Evolutionary conservation across 2,113 vertebrate genomes (phyloP), one percentile per base, ranked within the genome.

Genomic region (Nothobranchius kuhntae): DNA sequence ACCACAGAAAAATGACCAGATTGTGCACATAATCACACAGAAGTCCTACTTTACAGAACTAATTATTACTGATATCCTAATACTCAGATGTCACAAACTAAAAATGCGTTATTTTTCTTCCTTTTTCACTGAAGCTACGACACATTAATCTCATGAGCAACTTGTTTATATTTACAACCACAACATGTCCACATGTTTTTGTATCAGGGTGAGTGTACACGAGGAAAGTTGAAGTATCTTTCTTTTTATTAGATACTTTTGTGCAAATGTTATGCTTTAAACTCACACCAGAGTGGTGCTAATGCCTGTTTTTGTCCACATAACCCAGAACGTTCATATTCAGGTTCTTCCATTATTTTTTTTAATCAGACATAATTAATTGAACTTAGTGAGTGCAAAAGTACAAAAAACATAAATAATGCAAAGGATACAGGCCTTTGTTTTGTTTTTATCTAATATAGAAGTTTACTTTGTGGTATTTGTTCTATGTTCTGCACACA

Each of bases 181-280:
- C 45, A 46, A 58, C 67, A 52, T 67, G 58, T 71, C 60, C 71
- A 68, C 61, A 78, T 71, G 75, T 57, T 53, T 77, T 40, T 70
- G 44, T 55, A 59, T 54, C 51, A 83, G 73, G 45, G 45, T 62
- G 64, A 70, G 59, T 76, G 48, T 51, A 74, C 54, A 78, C 55
- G 40, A 59, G 71, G 47, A 75, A 65, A 54, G 65, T 64, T 57
- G 17, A 42, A 52, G 72, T 64, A 77, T 66, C 78, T 60, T 68
- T 71, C 45, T 82, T 58, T 40, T 64, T 17, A 61, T n/a, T 56
- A 84, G 81, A 86, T 75, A 82, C 54, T 50, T 73, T 4, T 84
- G 89, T 90, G 89, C 89, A 89, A 90, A 89, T 71, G 46, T 61
- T 73, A 76, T 83, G 81, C 81, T 73, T 86, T 74, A 50, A 73